A percentile compares a stretch with the other conserved stretches of the same genome.
Conservation (phyloP, 2,888 invertebrate genomes). For the Pantelozetes paolii region DNA sequence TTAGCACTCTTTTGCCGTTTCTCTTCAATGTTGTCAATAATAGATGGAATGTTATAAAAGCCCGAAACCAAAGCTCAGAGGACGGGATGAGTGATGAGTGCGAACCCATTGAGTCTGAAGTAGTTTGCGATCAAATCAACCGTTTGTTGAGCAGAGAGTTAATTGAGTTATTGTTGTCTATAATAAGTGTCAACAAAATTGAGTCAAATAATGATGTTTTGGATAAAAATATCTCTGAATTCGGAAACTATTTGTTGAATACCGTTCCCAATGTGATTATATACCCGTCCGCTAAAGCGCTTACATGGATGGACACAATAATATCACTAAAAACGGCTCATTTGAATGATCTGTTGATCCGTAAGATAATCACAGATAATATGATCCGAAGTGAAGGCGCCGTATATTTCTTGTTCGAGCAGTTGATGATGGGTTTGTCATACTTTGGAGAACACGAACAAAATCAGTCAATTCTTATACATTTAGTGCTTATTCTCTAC, state of each 20-base stretch:
- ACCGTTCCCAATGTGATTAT: conserved; percentile 26
- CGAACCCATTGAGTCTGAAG: conserved; percentile 35
- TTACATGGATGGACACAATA: conserved; percentile 40
- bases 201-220: background rate
- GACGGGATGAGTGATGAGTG: conserved; percentile 18
- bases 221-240: conserved; percentile 1
- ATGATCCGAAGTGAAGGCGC: conserved; percentile 32
- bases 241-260: conserved; percentile 31
- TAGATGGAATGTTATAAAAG: conserved; percentile 34
- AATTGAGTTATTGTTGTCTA: conserved; percentile 33
- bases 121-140: conserved; percentile 37
- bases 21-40: conserved; percentile 35
- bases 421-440: conserved; percentile 33
- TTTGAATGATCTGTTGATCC: conserved; percentile 32
- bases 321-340: conserved; percentile 33
- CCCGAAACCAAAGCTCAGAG: background rate
- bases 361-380: conserved; percentile 28
- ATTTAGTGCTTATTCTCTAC: conserved; percentile 35
- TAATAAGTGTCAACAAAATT: conserved; percentile 17
- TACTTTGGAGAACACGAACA: conserved; percentile 43
- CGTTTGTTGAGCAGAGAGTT: conserved; percentile 40
- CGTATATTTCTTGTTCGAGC: conserved; percentile 34
- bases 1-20: conserved; percentile 30
- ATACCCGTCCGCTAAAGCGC: conserved; percentile 2
- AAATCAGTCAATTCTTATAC: conserved; percentile 39